phyloP scores from a whole-genome alignment of 2,113 vertebrate species.

The Ginglymostoma cirratum region DNA sequence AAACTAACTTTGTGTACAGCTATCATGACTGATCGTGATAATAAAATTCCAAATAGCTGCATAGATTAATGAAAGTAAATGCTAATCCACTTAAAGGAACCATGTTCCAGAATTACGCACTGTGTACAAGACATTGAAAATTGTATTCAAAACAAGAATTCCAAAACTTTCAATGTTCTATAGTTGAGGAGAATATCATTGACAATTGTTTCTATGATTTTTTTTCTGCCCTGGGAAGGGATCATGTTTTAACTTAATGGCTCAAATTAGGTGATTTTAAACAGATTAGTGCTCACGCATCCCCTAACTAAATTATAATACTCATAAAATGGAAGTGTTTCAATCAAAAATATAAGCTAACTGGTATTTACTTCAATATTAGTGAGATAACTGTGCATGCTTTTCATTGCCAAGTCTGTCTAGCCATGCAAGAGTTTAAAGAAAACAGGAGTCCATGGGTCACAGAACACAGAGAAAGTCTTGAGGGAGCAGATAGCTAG shows the following conservation, averaged over 20 bases:
- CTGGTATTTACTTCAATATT: neutral
- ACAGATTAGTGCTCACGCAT: neutral
- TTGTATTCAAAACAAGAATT: neutral
- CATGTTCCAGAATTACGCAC: neutral
- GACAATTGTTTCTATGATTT: neutral
- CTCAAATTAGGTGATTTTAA: neutral
- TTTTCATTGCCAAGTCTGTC: neutral
- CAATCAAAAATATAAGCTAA: neutral
- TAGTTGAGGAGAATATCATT: neutral
- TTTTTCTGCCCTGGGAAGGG: neutral
- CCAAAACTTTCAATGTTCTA: too few species aligned
- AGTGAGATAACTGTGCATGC: neutral
- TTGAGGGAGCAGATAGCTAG: neutral
- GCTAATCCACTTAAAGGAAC: neutral
- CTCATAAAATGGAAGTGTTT: neutral
- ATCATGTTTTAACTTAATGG: neutral
- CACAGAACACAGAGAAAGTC: neutral
- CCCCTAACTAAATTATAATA: neutral
- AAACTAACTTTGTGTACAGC: neutral
- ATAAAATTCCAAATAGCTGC: neutral
- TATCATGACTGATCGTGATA: neutral
- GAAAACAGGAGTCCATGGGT: neutral
- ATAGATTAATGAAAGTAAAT: neutral
- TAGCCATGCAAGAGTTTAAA: neutral
- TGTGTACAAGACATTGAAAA: neutral